Base-by-base conservation (phyloP, 2,113 vertebrate species). In the Notechis scutatus region DNA sequence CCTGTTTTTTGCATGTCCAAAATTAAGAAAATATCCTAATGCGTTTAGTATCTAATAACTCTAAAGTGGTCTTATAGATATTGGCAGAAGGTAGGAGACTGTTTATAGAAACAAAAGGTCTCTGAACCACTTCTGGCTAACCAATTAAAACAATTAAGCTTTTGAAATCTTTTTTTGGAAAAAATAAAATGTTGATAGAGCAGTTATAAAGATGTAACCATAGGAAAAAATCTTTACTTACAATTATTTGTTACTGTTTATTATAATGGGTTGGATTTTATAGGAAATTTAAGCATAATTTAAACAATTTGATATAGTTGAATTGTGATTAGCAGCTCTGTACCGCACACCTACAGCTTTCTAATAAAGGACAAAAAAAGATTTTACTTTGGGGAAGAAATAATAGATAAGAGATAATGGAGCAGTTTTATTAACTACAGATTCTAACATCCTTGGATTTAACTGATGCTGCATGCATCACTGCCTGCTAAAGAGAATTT, bases 61-160 rank as follows among this genome's bases (percentile, higher is more conserved):
- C 34, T 64, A 95, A 95, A 92, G 69, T 55, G 89, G 94, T 96
- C 88, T 91, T 64, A 64, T 92, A 93, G 92, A 91, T 95, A 94
- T 89, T 96, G 61, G 90, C 95, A 93, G 93, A 55, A 23, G 90
- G 21, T 69, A 39, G 2, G 59, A 94, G 92, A 92, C 96, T 96
- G 96, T 86, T 93, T 93, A 94, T 93, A 94, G 95, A 94, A 74
- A 94, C 94, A 18, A 69, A 69, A 18, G 24, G 12, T 24, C 9
- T 89, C 34, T 12, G 34, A 34, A 11, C 21, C 7, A 7, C 29
- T 39, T 59, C 6, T 56, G 47, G 12, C 3, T 56, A 52, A 85
- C 57, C 52, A 26, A 8, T 94, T 87, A 88, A 55, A 93, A 85
- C 56, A 91, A 93, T 52, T 23, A 47, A 57, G 81, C 50, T 90